phyloP scores from a whole-genome alignment of 1,140 invertebrate genomes.

The Mylabris phalerata region DNA sequence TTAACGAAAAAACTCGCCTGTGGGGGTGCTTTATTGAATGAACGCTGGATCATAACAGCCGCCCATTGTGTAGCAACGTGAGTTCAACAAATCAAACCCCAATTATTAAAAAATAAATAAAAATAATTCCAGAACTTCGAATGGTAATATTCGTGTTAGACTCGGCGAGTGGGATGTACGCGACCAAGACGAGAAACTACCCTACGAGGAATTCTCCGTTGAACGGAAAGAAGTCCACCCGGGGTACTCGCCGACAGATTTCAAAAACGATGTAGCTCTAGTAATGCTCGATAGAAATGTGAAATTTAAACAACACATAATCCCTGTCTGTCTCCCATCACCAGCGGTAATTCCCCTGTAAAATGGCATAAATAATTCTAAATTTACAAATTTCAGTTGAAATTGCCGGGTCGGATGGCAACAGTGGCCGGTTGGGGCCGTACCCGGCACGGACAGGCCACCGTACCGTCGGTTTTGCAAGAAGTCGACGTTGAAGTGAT shows the following conservation, averaged over 20 bases:
- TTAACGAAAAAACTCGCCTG: constrained; percentile 84
- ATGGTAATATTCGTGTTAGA: constrained; percentile 76
- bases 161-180: constrained; percentile 88
- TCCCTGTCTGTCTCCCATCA: constrained; percentile 66
- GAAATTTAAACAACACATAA: constrained; percentile 80
- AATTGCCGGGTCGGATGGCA: constrained; percentile 73
- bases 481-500: constrained; percentile 84
- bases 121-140: constrained; percentile 58
- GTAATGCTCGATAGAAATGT: constrained; percentile 73
- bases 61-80: constrained; percentile 85
- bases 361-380: not conserved
- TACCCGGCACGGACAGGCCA: constrained; percentile 74
- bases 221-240: constrained; percentile 87
- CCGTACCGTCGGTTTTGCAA: constrained; percentile 65
- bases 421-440: constrained; percentile 88
- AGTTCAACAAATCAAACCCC: constrained; percentile 43
- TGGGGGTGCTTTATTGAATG: constrained; percentile 82
- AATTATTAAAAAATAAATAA: not conserved
- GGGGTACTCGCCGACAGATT: constrained; percentile 79
- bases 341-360: constrained; percentile 30
- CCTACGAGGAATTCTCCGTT: constrained; percentile 83
- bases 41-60: constrained; percentile 83
- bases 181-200: constrained; percentile 69
- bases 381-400: constrained; percentile 38
- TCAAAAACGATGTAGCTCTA: constrained; percentile 82